Percentiles rank a stretch among this genome's conserved stretches.
These are phyloP conservation scores for Otus scops DNA, from an alignment of 2,797 vertebrate genomes.

Conservation along the genomic window DNA sequence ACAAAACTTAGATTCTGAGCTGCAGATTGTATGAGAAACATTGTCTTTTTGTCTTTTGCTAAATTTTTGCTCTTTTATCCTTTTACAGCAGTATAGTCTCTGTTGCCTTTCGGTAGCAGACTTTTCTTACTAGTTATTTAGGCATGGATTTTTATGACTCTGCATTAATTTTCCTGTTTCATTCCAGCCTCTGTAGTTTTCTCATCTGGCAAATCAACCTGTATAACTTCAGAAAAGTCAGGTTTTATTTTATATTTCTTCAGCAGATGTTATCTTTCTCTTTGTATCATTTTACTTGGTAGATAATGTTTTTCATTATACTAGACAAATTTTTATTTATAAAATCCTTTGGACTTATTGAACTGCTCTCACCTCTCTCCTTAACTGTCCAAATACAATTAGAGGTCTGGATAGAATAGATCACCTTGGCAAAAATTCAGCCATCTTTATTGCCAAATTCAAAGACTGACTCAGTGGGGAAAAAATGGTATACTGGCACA, in stretches of 20 bases:
- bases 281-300: not conserved
- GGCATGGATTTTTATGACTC: not conserved
- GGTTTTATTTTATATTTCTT: not conserved
- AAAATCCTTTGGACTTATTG: constrained; percentile 30
- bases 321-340: not conserved
- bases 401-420: constrained; percentile 5
- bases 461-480: not conserved
- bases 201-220: not conserved
- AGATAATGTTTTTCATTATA: not conserved
- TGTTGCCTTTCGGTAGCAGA: not conserved
- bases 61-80: no score
- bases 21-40: no score
- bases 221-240: not conserved
- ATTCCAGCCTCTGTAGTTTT: not conserved
- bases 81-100: not conserved
- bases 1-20: no score
- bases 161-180: not conserved
- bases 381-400: constrained; percentile 47
- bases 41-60: no score
- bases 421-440: constrained; percentile 46
- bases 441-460: constrained; percentile 4
- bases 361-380: not conserved
- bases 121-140: not conserved
- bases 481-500: not conserved
- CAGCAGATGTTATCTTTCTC: not conserved